These are phyloP conservation scores for Girardinichthys multiradiatus DNA, from an alignment of 2,113 vertebrate genomes.

Conservation along the genomic window DNA sequence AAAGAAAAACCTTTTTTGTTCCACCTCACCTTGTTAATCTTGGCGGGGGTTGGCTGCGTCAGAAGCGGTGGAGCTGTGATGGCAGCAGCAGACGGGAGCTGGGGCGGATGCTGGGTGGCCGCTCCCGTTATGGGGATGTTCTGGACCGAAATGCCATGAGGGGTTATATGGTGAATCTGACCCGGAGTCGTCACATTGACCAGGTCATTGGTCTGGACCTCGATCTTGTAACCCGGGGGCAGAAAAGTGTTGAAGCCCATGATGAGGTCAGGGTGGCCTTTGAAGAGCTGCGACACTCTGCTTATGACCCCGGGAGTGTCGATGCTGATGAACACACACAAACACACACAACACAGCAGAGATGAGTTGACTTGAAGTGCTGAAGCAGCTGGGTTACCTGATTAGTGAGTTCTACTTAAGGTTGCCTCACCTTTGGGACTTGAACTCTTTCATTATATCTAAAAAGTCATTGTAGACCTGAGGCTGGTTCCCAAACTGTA, in stretches of 20 bases:
- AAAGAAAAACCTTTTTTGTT: too few relatives aligned
- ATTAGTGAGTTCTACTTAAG: not conserved
- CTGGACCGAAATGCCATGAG: slow-evolving; percentile 94
- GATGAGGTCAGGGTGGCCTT: slow-evolving; percentile 97
- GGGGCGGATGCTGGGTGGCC: slow-evolving; percentile 63
- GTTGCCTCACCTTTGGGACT: slow-evolving; percentile 92
- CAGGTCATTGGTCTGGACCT: slow-evolving; percentile 96
- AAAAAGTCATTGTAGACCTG: slow-evolving; percentile 99
- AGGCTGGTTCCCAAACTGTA: slow-evolving; percentile 98
- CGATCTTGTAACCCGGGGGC: slow-evolving; percentile 98
- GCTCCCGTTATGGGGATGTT: slow-evolving; percentile 74
- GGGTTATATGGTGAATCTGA: slow-evolving; percentile 97
- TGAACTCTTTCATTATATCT: slow-evolving; percentile 99
- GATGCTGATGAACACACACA: slow-evolving; percentile 80
- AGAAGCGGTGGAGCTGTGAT: slow-evolving; percentile 85
- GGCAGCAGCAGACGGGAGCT: slow-evolving; percentile 51
- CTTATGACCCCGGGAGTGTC: slow-evolving; percentile 99
- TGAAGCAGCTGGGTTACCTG: not conserved
- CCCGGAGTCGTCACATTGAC: slow-evolving; percentile 97
- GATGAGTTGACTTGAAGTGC: not conserved
- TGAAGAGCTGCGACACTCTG: slow-evolving; percentile 97
- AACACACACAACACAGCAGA: not conserved
- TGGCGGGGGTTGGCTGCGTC: slow-evolving; percentile 88
- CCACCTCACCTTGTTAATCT: slow-evolving; percentile 89
- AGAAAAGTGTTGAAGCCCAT: slow-evolving; percentile 99